Base-by-base conservation (phyloP, 2,113 vertebrate genomes). In the Ovis canadensis region DNA sequence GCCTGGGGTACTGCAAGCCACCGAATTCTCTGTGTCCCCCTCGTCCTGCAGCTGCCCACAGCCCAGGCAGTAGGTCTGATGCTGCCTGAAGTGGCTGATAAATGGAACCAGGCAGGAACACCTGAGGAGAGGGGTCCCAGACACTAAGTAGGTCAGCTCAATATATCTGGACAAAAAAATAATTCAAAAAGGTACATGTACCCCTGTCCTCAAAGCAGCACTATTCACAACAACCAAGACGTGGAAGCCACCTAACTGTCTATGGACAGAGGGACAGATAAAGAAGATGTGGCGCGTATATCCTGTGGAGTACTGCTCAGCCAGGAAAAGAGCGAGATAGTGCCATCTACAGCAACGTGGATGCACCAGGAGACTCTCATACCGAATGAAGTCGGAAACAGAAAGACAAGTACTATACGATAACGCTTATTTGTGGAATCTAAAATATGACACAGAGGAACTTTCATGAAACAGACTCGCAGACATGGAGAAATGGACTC, bases 11-110 rank as follows among this genome's bases (percentile, higher is more conserved):
- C 97, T 77, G 86, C 99, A 99, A 57, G 95, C 6, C 0, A 85
- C 95, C 45, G 98, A 97, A 27, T 92, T 90, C 0, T 97, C 87
- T 2, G 19, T 59, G 33, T 92, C 78, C 77, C 14, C 84, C 10
- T 88, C 14, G 3, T 95, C 95, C 48, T 98, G 50, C 0, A 5
- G 48, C 31, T 48, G 85, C 1, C 99, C 99, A 3, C 99, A 99
- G 60, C 98, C 98, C 98, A 99, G 78, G 97, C 99, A 99, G 45
- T 90, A 95, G 33, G 95, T n/a, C 14, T 97, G 90, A 33, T 77
- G 89, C 8, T 88, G 25, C 29, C 98, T 96, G 19, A 99, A 60
- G 27, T 95, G 55, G 40, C 92, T 90, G 21, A 97, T 88, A 15
- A 99, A 93, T 62, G 90, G 93, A 54, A 7, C 64, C 4, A 98